Conservation (phyloP, 2,113 vertebrate species). For the Odocoileus virginianus region DNA sequence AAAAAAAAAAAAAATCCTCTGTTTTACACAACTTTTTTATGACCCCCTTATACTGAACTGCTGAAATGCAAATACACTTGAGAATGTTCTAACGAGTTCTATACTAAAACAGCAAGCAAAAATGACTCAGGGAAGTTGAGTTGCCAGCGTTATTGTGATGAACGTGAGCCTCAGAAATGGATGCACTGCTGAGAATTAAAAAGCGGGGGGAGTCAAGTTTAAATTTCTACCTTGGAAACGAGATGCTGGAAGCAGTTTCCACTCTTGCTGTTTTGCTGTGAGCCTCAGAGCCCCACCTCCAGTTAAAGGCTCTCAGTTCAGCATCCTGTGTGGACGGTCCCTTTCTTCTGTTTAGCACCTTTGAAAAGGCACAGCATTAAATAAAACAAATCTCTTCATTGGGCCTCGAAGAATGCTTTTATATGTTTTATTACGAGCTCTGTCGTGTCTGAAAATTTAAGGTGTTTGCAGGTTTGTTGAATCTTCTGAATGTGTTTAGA, state of each 20-base stretch:
- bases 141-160: conserved; percentile 43
- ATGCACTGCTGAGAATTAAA: conserved; percentile 3
- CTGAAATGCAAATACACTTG: conserved; percentile 72
- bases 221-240: conserved; percentile 50
- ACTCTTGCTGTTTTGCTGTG: not conserved
- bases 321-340: not conserved
- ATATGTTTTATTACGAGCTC: conserved; percentile 57
- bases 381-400: conserved; percentile 75
- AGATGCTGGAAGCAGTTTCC: conserved; percentile 47
- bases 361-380: conserved; percentile 62
- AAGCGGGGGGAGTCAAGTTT: conserved; percentile 25
- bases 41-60: conserved; percentile 74
- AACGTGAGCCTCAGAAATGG: conserved; percentile 35
- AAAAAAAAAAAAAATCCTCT: conserved; percentile 19
- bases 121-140: conserved; percentile 60
- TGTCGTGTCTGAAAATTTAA: conserved; percentile 67
- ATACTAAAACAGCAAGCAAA: conserved; percentile 40
- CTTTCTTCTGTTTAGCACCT: conserved; percentile 14
- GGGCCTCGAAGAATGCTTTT: conserved; percentile 74
- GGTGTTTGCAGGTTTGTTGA: conserved; percentile 64
- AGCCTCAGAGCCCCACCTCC: not conserved
- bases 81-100: conserved; percentile 63
- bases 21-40: conserved; percentile 79
- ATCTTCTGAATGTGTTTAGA: conserved; percentile 58
- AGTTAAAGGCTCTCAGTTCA: not conserved